These are phyloP conservation scores for Ruditapes philippinarum DNA, from an alignment of 1,140 invertebrate genomes.

Conservation along the genomic window DNA sequence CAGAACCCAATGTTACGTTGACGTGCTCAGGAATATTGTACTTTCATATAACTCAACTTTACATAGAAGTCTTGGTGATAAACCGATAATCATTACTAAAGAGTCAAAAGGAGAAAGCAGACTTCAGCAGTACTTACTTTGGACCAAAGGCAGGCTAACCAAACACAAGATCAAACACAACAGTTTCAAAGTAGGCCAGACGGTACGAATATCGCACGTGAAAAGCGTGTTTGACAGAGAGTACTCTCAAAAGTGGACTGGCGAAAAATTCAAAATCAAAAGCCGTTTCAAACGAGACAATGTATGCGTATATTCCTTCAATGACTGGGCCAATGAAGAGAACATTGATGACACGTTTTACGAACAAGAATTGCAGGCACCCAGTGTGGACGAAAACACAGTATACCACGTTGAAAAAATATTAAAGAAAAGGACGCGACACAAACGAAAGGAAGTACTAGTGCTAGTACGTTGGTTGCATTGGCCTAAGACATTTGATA, in stretches of 20 bases:
- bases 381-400: not conserved
- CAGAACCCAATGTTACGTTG: no score
- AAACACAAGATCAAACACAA: not conserved
- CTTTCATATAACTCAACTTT: no score
- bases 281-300: not conserved
- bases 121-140: no score
- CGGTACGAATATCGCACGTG: not conserved
- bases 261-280: not conserved
- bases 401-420: no score
- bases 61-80: not conserved
- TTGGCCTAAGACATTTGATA: no score
- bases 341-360: conserved; percentile 6
- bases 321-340: conserved; percentile 1
- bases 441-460: no score
- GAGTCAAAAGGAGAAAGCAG: not conserved
- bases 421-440: no score
- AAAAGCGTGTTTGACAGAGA: not conserved
- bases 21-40: no score
- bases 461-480: no score
- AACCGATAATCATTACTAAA: not conserved
- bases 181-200: conserved; percentile 3
- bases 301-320: not conserved
- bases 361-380: not conserved
- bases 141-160: not conserved
- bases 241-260: conserved; percentile 30